Percentiles rank a stretch among this genome's conserved stretches.
Evolutionary conservation across 2,888 invertebrate genomes (phyloP).

Genomic region (Eremobia ochroleuca): DNA sequence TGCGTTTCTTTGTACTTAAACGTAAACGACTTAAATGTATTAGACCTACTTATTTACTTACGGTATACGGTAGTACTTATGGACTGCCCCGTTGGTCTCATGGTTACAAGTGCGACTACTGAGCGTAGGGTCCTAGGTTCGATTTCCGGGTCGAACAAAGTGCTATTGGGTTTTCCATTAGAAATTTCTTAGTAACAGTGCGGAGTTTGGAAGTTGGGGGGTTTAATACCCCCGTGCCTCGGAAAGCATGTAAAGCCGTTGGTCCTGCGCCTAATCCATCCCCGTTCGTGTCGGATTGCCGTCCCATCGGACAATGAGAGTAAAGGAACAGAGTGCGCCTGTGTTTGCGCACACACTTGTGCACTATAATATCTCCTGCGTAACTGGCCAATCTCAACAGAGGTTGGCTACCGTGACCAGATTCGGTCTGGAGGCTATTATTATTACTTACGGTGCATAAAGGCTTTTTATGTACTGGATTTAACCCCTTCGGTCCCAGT

Average conservation of each 20-base stretch:
- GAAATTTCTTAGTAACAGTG: too few relatives aligned
- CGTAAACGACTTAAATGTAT: neutral
- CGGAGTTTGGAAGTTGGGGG: too few relatives aligned
- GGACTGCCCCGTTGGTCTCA: too few relatives aligned
- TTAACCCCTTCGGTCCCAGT: too few relatives aligned
- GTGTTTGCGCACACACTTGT: neutral
- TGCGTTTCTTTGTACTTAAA: neutral
- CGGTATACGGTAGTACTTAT: neutral
- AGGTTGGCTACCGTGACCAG: neutral
- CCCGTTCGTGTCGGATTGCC: neutral
- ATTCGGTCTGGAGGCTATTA: neutral
- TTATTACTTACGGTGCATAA: neutral
- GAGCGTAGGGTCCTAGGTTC: too few relatives aligned
- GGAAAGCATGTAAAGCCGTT: neutral
- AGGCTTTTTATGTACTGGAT: neutral
- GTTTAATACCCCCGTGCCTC: too few relatives aligned
- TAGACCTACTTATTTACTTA: neutral
- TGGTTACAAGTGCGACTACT: too few relatives aligned
- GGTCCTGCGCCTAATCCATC: neutral
- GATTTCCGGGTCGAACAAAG: too few relatives aligned
- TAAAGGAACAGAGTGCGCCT: neutral
- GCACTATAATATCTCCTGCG: neutral
- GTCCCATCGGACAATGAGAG: neutral
- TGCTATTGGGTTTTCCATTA: too few relatives aligned
- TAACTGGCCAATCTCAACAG: neutral